Base-by-base conservation (phyloP, 2,797 vertebrate species). In the Natrix natrix region DNA sequence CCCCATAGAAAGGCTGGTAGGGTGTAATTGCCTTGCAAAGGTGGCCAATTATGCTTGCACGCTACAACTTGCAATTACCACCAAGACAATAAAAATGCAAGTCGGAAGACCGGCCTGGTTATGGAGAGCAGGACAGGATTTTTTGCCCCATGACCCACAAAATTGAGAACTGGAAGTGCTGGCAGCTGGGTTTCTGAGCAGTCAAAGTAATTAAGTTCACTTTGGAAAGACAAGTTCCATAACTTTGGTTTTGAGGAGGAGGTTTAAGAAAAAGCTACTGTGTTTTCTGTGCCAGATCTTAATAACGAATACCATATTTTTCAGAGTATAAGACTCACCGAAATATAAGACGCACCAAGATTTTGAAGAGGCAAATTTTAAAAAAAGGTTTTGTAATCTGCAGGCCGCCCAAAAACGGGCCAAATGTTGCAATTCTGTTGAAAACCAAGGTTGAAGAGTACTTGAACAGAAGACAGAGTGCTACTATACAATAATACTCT, bases 121-220 rank as follows among this genome's bases (percentile, higher is more conserved):
- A 87, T 78, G 94, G 94, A 92, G 88, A 91, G 94, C 93, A 88
- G 91, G 88, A 86, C 14, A 96, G 1, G 37, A 94, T 90, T 60
- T 94, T 96, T 10, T 13, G 48, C 5, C 61, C 26, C 90, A 95
- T 96, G 95, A 96, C 91, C 92, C 94, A 94, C 94, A 96, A 55
- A 92, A 93, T 95, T 91, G 56, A 93, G 57, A 90, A 24, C 10
- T 93, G 86, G 52, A 94, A 94, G 91, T 56, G 78, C 74, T 96
- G 48, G 93, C 8, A 91, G 92, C 95, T 96, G 91, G 92, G 93
- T 43, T 93, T 57, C 8, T 10, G 8, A 87, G 17, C 16, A n/a
- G 93, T 86, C 92, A 94, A 63, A 66, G 48, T 28, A 12, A 54
- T 95, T 89, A 43, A 87, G 96, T 95, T 11, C 90, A 83, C 17